Conservation (phyloP, 2,113 vertebrate species). For the Rhipidura dahli region DNA sequence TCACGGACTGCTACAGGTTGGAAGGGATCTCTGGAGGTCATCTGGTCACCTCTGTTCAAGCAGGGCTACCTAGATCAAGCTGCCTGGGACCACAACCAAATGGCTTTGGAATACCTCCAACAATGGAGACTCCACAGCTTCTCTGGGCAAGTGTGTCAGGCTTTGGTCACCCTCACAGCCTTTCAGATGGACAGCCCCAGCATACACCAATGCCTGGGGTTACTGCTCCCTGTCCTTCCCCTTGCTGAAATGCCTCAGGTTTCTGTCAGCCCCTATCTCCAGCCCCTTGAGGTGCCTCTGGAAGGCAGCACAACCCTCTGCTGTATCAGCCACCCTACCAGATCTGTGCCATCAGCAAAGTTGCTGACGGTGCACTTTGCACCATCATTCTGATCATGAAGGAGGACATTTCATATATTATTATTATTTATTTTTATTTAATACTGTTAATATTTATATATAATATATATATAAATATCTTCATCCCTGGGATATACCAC, state of each 20-base stretch:
- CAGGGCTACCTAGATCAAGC: background rate
- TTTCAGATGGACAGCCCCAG: background rate
- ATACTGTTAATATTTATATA: background rate
- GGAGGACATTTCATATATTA: background rate
- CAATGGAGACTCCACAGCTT: background rate
- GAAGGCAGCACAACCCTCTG: background rate
- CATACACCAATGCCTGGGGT: rapidly evolving
- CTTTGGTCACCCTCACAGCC: background rate
- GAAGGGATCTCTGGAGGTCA: background rate
- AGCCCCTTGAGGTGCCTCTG: background rate
- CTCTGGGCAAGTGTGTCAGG: background rate
- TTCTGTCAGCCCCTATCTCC: background rate
- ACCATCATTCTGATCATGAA: background rate
- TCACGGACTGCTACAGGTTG: background rate
- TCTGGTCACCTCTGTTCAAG: background rate
- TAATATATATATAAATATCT: too few relatives aligned
- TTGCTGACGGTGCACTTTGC: background rate
- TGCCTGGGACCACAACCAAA: background rate
- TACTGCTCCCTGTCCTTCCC: background rate
- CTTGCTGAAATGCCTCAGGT: background rate
- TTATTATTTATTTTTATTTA: background rate
- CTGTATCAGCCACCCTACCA: background rate
- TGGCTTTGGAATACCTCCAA: background rate
- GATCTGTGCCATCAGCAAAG: background rate
- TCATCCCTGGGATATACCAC: background rate